A percentile compares a stretch with the other conserved stretches of the same genome.
Evolutionary conservation across 2,888 invertebrate genomes (phyloP).

Genomic region (Cheilosia variabilis): DNA sequence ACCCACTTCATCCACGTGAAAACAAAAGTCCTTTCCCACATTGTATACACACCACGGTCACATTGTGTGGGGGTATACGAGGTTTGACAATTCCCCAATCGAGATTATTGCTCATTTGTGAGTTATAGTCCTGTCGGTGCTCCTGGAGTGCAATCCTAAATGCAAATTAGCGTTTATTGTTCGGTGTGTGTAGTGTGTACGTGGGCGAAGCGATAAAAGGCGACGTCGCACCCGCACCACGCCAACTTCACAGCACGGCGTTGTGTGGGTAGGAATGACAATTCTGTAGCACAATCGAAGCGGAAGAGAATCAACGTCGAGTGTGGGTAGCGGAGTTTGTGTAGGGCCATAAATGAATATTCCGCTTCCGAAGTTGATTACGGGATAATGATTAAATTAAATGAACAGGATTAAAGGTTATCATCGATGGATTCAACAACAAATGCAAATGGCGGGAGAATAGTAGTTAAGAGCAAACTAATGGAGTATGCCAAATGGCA

Average conservation of each 20-base stretch:
- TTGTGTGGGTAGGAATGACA: conserved; percentile 7
- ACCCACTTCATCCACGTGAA: conserved; percentile 4
- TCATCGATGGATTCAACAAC: conserved; percentile 21
- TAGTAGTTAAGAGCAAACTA: conserved; percentile 21
- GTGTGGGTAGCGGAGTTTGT: background rate
- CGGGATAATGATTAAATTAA: conserved; percentile 64
- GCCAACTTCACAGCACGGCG: background rate
- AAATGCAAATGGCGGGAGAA: conserved; percentile 13
- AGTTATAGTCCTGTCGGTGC: conserved; percentile 41
- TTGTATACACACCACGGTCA: background rate
- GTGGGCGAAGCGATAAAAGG: conserved; percentile 22
- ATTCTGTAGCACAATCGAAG: conserved; percentile 27
- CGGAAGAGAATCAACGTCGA: conserved; percentile 21
- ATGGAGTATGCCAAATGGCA: conserved; percentile 17
- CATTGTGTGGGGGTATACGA: background rate
- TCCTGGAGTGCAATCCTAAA: conserved; percentile 63
- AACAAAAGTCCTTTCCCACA: background rate
- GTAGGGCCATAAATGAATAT: background rate
- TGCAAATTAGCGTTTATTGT: conserved; percentile 64
- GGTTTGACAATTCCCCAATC: conserved; percentile 31
- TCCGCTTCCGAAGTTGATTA: conserved; percentile 46
- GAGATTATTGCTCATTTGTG: conserved; percentile 66
- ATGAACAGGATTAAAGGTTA: conserved; percentile 52
- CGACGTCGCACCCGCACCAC: background rate
- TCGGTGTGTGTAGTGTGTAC: background rate